Percentiles rank a stretch among this genome's conserved stretches.
Evolutionary conservation across 2,113 vertebrate species (phyloP).

Genomic region (Serilophus lunatus): DNA sequence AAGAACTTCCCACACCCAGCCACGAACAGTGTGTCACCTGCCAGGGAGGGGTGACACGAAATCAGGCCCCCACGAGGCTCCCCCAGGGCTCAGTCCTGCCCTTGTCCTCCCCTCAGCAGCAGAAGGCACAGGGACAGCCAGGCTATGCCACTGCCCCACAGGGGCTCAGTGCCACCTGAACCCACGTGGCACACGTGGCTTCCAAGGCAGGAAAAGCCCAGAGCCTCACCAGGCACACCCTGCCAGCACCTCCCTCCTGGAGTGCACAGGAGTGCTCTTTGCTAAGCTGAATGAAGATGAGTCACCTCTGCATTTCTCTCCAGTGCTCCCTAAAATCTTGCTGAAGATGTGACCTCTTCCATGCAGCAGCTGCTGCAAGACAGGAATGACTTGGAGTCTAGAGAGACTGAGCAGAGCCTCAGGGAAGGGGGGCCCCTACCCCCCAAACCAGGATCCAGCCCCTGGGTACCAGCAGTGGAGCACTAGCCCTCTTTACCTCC

Average conservation of each 20-base stretch:
- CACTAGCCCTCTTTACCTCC: background rate
- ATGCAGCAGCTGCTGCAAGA: background rate
- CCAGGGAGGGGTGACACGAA: background rate
- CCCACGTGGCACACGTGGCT: rapidly evolving
- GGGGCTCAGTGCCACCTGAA: rapidly evolving
- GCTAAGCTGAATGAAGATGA: background rate
- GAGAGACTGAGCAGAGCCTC: background rate
- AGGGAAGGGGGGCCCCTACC: background rate
- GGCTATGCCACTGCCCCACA: background rate
- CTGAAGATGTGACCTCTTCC: background rate
- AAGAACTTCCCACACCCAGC: conserved; percentile 98
- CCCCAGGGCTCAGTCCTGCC: background rate
- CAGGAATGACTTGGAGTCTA: background rate
- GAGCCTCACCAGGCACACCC: background rate
- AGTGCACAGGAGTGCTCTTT: background rate
- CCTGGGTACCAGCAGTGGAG: background rate
- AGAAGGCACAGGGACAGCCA: background rate
- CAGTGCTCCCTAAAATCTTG: background rate
- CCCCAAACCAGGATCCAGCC: background rate
- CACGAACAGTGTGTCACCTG: conserved; percentile 95
- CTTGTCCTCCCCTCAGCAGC: background rate
- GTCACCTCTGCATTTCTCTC: background rate
- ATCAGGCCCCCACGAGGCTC: background rate
- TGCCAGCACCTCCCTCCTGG: background rate
- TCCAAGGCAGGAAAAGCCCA: background rate